These are phyloP conservation scores for Dione vanillae DNA, from an alignment of 2,888 invertebrate genomes.

Conservation along the genomic window DNA sequence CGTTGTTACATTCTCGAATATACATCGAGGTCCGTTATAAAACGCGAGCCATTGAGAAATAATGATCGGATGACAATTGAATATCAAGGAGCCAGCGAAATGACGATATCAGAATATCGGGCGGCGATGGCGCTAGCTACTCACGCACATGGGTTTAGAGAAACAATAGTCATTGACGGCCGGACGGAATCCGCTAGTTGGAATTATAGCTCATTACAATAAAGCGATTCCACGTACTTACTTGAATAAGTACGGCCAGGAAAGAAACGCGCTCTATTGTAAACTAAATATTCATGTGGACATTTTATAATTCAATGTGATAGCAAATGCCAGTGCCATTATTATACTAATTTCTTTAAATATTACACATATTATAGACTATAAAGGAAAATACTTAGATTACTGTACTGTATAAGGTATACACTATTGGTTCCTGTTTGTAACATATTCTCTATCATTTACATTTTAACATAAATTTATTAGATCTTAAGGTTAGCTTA, in stretches of 20 bases:
- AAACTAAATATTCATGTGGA: conserved; percentile 45
- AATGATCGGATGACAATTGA: conserved; percentile 72
- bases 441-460: no score
- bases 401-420: no score
- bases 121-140: conserved; percentile 64
- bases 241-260: conserved; percentile 53
- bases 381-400: no score
- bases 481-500: no score
- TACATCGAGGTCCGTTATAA: conserved; percentile 42
- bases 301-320: conserved; percentile 1
- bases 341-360: background rate
- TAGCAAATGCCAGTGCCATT: background rate
- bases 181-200: conserved; percentile 68
- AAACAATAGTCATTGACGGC: conserved; percentile 68
- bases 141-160: conserved; percentile 68
- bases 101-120: conserved; percentile 69
- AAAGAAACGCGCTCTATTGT: conserved; percentile 55
- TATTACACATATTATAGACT: no score
- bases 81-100: conserved; percentile 71
- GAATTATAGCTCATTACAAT: conserved; percentile 72
- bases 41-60: conserved; percentile 69
- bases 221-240: conserved; percentile 71
- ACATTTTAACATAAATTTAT: no score
- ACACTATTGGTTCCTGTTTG: no score
- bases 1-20: conserved; percentile 27